Evolutionary conservation across 2,797 vertebrate genomes (phyloP), one percentile per base, ranked within the genome.

Genomic region (Sarcophilus harrisii): DNA sequence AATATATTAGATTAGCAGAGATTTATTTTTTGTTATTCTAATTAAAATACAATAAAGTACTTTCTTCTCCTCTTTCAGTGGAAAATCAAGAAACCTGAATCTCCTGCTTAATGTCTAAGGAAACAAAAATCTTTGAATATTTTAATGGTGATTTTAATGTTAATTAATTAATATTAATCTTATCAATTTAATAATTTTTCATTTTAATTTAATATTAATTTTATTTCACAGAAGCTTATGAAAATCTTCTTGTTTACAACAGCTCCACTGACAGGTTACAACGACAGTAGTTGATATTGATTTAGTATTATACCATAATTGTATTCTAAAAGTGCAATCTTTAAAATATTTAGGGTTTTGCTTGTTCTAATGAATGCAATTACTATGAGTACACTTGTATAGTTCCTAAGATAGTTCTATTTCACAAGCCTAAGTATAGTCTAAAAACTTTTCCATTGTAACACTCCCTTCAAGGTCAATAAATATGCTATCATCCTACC

Each of bases 201-300:
- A 52, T 52, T 52, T 52, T 52, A 52, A 52, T 52, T 52, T 52
- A 4, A 52, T 52, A 52, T 52, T 52, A 28, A 27, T 66, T 52
- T 16, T 5, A 57, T 60, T 55, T 81, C 30, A n/a, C 28, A 45
- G 55, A 13, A 45, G n/a, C 16, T 38, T 94, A 2, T 30, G 49
- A 57, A 45, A 4, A 45, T 1, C 38, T 8, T 81, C 8, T 1
- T 55, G 18, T 62, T 32, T n/a, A 87, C 27, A 89, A 55, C 38
- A 1, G 0, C 11, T 18, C 32, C 30, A 0, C 4, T 1, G n/a
- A 0, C 55, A 73, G 66, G n/a, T 0, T 0, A 81, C 60, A 10
- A 0, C 52, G 6, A 0, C 9, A 13, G 10, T 28, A 54, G 4
- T 24, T 55, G 28, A 0, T 13, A 24, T 0, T 21, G 4, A n/a